Evolutionary conservation across 1,140 invertebrate species (phyloP).

Genomic region (Saccostrea cuccullata): DNA sequence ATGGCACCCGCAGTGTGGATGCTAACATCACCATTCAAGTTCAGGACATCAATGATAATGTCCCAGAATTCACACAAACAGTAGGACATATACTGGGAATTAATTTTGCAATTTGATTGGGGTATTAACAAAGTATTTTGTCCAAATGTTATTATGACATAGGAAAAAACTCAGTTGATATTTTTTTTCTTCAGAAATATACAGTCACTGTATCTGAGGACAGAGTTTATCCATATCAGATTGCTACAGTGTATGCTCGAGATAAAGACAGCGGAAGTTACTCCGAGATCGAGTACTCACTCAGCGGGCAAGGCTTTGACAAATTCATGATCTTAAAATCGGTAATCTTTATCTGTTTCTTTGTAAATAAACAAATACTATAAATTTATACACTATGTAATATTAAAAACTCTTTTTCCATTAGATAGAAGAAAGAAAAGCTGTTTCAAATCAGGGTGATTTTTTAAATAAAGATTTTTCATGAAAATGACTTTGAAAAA

Average conservation of each 20-base stretch:
- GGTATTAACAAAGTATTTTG: too few relatives aligned
- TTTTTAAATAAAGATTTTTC: not conserved
- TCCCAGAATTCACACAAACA: slow-evolving; percentile 56
- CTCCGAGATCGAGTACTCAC: slow-evolving; percentile 54
- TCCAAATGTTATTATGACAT: too few relatives aligned
- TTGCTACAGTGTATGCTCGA: slow-evolving; percentile 57
- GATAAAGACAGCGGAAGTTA: slow-evolving; percentile 63
- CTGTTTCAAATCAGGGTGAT: not conserved
- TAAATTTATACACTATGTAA: too few relatives aligned
- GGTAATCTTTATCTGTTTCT: not conserved
- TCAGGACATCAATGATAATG: slow-evolving; percentile 65
- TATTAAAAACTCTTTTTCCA: not conserved
- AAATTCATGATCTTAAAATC: slow-evolving; percentile 45
- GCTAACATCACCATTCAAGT: slow-evolving; percentile 59
- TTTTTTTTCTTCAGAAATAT: slow-evolving; percentile 56
- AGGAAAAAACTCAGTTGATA: too few relatives aligned
- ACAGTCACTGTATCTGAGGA: slow-evolving; percentile 55
- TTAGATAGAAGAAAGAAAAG: not conserved
- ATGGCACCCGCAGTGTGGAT: slow-evolving; percentile 43
- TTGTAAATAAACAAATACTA: too few relatives aligned
- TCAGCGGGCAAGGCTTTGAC: slow-evolving; percentile 48
- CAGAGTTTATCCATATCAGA: slow-evolving; percentile 46
- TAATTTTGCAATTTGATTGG: too few relatives aligned
- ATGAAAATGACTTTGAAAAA: not conserved
- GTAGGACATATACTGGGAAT: slow-evolving; percentile 17